Evolutionary conservation across 2,888 invertebrate species (phyloP).

Genomic region (Sisyra nigra): DNA sequence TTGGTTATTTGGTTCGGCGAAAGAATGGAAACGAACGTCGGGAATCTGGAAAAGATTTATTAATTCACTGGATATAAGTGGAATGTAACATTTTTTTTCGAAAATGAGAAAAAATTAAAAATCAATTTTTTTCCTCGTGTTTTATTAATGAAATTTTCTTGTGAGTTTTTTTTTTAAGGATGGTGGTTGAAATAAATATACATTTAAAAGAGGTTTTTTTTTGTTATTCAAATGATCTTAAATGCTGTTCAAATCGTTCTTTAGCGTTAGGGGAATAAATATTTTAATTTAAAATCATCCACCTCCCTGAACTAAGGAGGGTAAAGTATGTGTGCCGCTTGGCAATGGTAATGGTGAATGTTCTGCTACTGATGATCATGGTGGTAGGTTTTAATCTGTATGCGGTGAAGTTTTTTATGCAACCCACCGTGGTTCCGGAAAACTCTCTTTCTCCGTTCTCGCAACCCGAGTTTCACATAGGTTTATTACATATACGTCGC

Average conservation of each 20-base stretch:
- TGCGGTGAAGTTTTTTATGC: constrained; percentile 26
- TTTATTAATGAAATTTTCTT: too few species aligned
- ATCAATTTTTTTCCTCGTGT: too few species aligned
- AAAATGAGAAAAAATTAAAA: too few species aligned
- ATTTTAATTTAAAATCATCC: constrained; percentile 6
- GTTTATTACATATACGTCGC: constrained; percentile 1
- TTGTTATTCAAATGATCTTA: constrained; percentile 6
- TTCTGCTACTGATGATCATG: too few species aligned
- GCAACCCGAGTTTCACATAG: constrained; percentile 1
- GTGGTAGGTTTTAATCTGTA: constrained; percentile 25
- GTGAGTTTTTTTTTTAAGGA: too few species aligned
- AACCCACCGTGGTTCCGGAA: neutral
- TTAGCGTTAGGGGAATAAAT: constrained; percentile 6
- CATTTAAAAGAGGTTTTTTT: constrained; percentile 3
- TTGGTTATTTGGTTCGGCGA: too few species aligned
- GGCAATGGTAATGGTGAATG: too few species aligned
- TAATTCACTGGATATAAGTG: constrained; percentile 12
- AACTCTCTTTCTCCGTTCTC: neutral
- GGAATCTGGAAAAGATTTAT: constrained; percentile 29
- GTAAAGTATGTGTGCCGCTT: too few species aligned
- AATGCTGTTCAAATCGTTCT: constrained; percentile 5
- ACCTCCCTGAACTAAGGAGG: neutral
- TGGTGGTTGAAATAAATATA: neutral
- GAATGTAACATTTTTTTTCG: too few species aligned
- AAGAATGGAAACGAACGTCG: constrained; percentile 15